Conservation (phyloP, 2,888 invertebrate genomes). For the Aleiodes testaceus region DNA sequence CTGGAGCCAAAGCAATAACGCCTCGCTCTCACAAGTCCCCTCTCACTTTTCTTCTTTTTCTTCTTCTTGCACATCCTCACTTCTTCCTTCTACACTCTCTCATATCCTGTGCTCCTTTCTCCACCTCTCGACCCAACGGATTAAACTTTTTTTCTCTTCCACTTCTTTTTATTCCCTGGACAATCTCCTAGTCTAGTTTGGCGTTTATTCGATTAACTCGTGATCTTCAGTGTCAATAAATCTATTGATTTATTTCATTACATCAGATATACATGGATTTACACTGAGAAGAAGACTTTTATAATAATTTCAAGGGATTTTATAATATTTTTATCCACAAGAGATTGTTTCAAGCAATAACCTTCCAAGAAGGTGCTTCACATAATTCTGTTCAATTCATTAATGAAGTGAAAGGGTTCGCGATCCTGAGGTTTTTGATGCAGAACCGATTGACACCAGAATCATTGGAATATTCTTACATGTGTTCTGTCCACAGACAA, state of each 20-base stretch:
- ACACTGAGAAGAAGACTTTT: no score
- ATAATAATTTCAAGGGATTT: no score
- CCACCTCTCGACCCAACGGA: constrained; percentile 48
- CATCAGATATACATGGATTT: no score
- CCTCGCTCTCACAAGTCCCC: constrained; percentile 58
- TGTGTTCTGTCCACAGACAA: no score
- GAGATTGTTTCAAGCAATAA: no score
- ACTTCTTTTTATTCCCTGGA: constrained; percentile 14
- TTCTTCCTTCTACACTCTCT: constrained; percentile 41
- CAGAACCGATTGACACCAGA: no score
- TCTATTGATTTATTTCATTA: constrained; percentile 28
- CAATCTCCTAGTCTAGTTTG: constrained; percentile 19
- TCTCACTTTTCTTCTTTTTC: constrained; percentile 28
- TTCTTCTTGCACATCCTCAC: constrained; percentile 47
- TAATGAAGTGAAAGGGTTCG: no score
- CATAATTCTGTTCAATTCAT: no score
- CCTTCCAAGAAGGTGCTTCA: no score
- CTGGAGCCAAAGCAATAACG: constrained; percentile 65
- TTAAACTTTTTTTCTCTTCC: constrained; percentile 35
- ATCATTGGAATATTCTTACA: no score
- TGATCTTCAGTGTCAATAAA: constrained; percentile 6
- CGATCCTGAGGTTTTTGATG: no score
- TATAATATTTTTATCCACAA: no score
- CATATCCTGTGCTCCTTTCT: constrained; percentile 36
- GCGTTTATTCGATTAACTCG: constrained; percentile 13